Base-by-base conservation (phyloP, 2,113 vertebrate species). In the Geothlypis trichas region DNA sequence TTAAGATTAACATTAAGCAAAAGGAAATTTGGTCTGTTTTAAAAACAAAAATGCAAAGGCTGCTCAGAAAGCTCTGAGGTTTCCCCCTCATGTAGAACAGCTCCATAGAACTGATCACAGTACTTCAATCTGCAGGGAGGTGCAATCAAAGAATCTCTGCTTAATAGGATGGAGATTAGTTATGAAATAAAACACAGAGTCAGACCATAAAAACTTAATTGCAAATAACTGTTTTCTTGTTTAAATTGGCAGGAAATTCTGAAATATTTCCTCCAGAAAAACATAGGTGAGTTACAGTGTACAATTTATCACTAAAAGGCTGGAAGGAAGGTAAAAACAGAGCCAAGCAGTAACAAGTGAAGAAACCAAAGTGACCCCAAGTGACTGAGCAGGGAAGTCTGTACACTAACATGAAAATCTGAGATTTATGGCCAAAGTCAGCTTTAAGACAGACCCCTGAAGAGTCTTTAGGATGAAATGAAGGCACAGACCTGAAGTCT, bases 181-280 rank as follows among this genome's bases (percentile, higher is more conserved):
- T 96, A 93, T 55, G 51, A 87, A 91, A 87, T 81, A 93, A 92
- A 94, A 95, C 51, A 86, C 78, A 75, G 57, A 67, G 44, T 69
- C 23, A 95, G 54, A 76, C 55, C 81, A 89, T 84, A 88, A 96
- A 87, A 97, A 80, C 47, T 85, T 96, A 96, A 96, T 87, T 95
- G 84, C 73, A 96, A 96, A 91, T 96, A 78, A 89, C 92, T 61
- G 39, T 92, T 94, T 96, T 96, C 84, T 94, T 90, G 55, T 95
- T 96, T 93, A 85, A 94, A 85, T 71, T 55, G 54, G 75, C 84
- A 94, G 84, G 76, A 91, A 94, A 96, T 72, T 58, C 68, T 80
- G 69, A 96, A 96, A 75, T 94, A 93, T 61, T 93, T 94, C 89
- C 72, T 91, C 84, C 83, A 49, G 84, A 96, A 92, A 97, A 92